Evolutionary conservation across 2,113 vertebrate species (phyloP).

Genomic region (Syngnathus floridae): DNA sequence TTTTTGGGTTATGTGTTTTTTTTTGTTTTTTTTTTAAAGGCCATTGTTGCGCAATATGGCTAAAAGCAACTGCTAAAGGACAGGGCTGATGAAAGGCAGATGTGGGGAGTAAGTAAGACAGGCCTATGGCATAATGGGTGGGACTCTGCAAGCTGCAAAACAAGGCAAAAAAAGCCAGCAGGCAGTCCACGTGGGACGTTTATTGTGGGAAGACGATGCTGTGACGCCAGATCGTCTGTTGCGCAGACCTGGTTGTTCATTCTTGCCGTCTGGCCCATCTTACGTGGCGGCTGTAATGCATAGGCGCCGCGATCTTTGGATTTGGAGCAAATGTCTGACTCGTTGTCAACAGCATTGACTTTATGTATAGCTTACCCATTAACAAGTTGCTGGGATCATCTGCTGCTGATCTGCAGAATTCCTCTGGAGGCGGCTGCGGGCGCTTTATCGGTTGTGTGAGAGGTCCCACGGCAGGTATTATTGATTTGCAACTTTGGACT

Average conservation of each 20-base stretch:
- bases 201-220: neutral
- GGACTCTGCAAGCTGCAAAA: conserved; percentile 2
- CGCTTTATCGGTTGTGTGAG: neutral
- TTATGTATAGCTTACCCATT: neutral
- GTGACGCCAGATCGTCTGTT: conserved; percentile 4
- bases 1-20: neutral
- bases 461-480: conserved; percentile 2
- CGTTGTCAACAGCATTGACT: neutral
- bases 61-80: neutral
- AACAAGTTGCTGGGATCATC: neutral
- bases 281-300: neutral
- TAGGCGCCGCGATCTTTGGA: neutral
- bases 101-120: neutral
- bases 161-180: neutral
- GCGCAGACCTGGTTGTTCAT: neutral
- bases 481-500: conserved; percentile 3
- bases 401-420: conserved; percentile 1
- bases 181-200: conserved; percentile 1
- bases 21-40: too few relatives aligned
- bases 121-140: neutral
- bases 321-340: neutral
- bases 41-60: neutral
- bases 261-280: neutral
- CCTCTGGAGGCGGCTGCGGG: neutral
- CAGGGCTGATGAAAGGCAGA: conserved; percentile 7